phyloP scores from a whole-genome alignment of 2,888 invertebrate genomes.

The Heteromurus nitidus region DNA sequence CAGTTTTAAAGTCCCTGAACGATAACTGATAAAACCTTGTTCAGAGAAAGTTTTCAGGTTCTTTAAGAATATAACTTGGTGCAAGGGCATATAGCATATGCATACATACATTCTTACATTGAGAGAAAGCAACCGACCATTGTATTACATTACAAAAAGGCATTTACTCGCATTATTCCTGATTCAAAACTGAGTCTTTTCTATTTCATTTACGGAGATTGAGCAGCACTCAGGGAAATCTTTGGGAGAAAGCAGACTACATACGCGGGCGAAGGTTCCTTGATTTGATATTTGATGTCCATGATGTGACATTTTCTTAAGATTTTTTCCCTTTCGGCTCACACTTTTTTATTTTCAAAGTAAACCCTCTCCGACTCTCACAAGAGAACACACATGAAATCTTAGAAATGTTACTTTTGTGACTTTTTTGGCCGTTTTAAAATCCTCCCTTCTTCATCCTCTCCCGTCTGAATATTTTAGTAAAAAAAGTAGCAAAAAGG shows the following conservation, averaged over 20 bases:
- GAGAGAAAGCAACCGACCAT: too few relatives aligned
- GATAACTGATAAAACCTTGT: conserved; percentile 31
- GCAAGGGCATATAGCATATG: too few relatives aligned
- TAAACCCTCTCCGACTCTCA: too few relatives aligned
- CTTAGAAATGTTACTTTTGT: background rate
- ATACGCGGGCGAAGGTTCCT: too few relatives aligned
- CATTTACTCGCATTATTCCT: conserved; percentile 44
- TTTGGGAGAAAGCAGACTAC: conserved; percentile 23
- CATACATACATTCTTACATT: too few relatives aligned
- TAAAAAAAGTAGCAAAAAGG: background rate
- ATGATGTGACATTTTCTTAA: conserved; percentile 48
- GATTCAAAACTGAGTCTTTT: conserved; percentile 41
- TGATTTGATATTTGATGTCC: conserved; percentile 58
- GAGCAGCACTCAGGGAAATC: conserved; percentile 45
- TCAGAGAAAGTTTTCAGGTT: background rate
- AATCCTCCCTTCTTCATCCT: background rate
- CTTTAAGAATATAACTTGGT: too few relatives aligned
- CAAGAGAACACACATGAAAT: too few relatives aligned
- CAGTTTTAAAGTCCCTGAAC: conserved; percentile 44
- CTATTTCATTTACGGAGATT: conserved; percentile 59
- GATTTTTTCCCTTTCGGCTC: background rate
- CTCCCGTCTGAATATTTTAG: background rate
- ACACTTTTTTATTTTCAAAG: conserved; percentile 6
- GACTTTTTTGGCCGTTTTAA: background rate
- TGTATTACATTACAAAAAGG: conserved; percentile 32